Conservation (phyloP, 2,888 invertebrate genomes). For the Mesorhabditis belari region DNA sequence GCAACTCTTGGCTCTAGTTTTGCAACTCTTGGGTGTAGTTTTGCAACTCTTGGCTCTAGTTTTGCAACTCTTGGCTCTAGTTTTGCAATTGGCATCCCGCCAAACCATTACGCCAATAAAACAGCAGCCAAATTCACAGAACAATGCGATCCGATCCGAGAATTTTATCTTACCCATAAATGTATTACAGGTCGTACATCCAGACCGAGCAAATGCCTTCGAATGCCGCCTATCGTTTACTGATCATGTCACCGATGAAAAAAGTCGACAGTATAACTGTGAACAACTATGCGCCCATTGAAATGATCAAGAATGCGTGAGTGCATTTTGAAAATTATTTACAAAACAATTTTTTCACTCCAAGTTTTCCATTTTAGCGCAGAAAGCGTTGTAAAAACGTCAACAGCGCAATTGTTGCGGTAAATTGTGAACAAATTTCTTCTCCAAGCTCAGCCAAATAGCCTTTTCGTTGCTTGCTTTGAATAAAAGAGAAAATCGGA, state of each 20-base stretch:
- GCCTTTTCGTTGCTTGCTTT: conserved; percentile 4
- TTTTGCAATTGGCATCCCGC: no score
- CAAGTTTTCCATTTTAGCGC: background rate
- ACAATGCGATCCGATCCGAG: background rate
- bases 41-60: no score
- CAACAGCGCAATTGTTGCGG: no score
- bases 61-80: no score
- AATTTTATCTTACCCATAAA: no score
- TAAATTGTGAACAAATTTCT: no score
- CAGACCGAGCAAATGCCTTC: conserved; percentile 26
- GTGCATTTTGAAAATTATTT: background rate
- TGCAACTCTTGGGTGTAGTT: no score
- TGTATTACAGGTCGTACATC: conserved; percentile 15
- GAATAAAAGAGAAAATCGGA: background rate
- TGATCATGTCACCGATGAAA: conserved; percentile 10
- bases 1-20: no score
- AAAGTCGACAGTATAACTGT: background rate
- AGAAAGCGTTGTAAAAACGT: no score
- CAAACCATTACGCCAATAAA: background rate
- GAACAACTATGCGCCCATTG: background rate
- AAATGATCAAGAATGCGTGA: background rate
- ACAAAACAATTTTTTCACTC: background rate
- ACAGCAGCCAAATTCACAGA: background rate
- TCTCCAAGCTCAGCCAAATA: no score
- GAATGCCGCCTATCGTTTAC: conserved; percentile 13